Evolutionary conservation across 2,888 invertebrate species (phyloP).

Genomic region (Platycnemis pennipes): DNA sequence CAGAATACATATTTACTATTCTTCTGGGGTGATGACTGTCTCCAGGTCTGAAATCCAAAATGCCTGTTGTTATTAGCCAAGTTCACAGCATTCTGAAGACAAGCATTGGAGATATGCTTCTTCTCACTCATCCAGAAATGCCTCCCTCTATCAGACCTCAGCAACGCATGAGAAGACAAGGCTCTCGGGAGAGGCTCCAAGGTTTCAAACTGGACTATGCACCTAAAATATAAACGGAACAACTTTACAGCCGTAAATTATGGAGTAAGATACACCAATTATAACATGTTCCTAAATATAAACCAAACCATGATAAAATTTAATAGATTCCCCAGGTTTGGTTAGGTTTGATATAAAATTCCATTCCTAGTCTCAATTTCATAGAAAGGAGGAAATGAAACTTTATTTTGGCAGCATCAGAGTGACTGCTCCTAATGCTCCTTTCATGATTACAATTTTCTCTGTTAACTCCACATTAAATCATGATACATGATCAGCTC

Average conservation of each 20-base stretch:
- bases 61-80: background rate
- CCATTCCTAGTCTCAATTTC: too few relatives aligned
- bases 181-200: constrained; percentile 5
- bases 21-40: background rate
- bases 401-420: too few relatives aligned
- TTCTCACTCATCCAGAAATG: background rate
- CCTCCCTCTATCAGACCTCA: background rate
- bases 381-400: too few relatives aligned
- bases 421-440: too few relatives aligned
- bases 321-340: too few relatives aligned
- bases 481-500: too few relatives aligned
- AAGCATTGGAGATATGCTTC: background rate
- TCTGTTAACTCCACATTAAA: too few relatives aligned
- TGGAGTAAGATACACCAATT: too few relatives aligned
- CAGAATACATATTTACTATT: background rate
- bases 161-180: background rate
- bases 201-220: constrained; percentile 32
- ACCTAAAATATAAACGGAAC: background rate
- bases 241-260: background rate
- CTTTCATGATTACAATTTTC: too few relatives aligned
- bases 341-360: too few relatives aligned
- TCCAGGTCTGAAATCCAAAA: constrained; percentile 14
- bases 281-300: too few relatives aligned
- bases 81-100: constrained; percentile 17
- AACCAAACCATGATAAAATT: too few relatives aligned